Evolutionary conservation across 1,140 invertebrate genomes (phyloP).

Genomic region (Drosophila repleta): DNA sequence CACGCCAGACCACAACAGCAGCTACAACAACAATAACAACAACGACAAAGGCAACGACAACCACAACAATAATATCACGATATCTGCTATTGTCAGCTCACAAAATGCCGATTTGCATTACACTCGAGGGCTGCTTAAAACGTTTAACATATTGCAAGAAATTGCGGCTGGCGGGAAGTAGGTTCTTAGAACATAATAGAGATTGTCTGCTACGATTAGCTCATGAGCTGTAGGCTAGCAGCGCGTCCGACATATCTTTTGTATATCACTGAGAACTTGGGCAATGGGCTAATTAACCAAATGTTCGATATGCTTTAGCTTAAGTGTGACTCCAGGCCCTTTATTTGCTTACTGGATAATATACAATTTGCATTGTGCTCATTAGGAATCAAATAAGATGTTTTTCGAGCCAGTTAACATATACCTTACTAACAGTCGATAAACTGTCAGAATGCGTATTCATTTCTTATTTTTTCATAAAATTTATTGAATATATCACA

Average conservation of each 20-base stretch:
- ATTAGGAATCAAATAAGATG: no score
- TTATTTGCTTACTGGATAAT: no score
- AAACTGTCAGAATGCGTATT: no score
- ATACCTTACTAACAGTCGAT: no score
- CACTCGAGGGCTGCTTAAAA: conserved; percentile 44
- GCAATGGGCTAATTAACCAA: background rate
- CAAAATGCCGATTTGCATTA: conserved; percentile 81
- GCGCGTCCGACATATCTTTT: no score
- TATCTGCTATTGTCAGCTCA: conserved; percentile 79
- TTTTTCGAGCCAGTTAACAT: no score
- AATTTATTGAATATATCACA: no score
- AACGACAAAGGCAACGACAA: conserved; percentile 11
- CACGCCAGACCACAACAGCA: conserved; percentile 49
- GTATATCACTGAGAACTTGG: background rate
- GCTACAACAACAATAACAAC: conserved; percentile 14
- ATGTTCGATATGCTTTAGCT: background rate
- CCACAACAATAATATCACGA: conserved; percentile 76
- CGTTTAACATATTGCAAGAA: conserved; percentile 21
- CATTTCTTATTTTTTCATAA: no score
- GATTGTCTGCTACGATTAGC: conserved; percentile 8
- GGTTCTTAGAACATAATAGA: conserved; percentile 4
- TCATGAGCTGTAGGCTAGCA: no score
- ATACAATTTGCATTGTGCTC: no score
- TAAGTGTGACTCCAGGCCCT: background rate
- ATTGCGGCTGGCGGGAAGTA: background rate